Conservation (phyloP, 2,888 invertebrate species). For the Sicus ferrugineus region DNA sequence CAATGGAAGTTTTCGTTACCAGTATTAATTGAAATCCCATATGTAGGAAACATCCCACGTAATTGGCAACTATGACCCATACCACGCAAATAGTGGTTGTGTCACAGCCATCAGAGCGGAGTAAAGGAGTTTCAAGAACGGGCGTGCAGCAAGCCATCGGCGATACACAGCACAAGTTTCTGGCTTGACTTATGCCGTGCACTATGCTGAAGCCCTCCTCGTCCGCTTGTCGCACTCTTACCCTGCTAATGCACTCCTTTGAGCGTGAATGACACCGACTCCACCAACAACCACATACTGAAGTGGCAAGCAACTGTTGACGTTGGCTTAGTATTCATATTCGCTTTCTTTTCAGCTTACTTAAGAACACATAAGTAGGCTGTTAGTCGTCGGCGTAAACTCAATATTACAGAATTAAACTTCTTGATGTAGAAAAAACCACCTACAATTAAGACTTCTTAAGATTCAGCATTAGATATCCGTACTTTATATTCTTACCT, state of each 20-base stretch:
- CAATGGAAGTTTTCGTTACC: too few species aligned
- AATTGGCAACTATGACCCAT: too few species aligned
- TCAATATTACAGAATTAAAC: slow-evolving; percentile 11
- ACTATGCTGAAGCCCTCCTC: slow-evolving; percentile 2
- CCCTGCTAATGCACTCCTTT: slow-evolving; percentile 14
- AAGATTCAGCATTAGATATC: too few species aligned
- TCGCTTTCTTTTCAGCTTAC: slow-evolving; percentile 16
- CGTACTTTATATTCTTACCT: too few species aligned
- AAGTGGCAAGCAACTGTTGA: slow-evolving; percentile 22
- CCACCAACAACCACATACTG: background rate
- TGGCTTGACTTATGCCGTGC: slow-evolving; percentile 25
- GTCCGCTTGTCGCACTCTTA: background rate
- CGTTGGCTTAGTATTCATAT: slow-evolving; percentile 15
- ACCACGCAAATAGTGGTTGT: slow-evolving; percentile 12
- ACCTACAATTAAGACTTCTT: too few species aligned
- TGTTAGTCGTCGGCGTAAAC: slow-evolving; percentile 13
- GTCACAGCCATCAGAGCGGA: slow-evolving; percentile 3
- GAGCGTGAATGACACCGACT: slow-evolving; percentile 17
- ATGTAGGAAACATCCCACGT: too few species aligned
- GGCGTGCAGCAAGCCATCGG: background rate
- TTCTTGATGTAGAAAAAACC: background rate
- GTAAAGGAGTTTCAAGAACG: background rate
- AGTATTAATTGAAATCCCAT: too few species aligned
- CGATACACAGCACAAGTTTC: slow-evolving; percentile 9
- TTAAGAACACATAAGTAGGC: background rate